Evolutionary conservation across 2,888 invertebrate genomes (phyloP), one percentile per base, ranked within the genome.

Genomic region (Ochropacha duplaris): DNA sequence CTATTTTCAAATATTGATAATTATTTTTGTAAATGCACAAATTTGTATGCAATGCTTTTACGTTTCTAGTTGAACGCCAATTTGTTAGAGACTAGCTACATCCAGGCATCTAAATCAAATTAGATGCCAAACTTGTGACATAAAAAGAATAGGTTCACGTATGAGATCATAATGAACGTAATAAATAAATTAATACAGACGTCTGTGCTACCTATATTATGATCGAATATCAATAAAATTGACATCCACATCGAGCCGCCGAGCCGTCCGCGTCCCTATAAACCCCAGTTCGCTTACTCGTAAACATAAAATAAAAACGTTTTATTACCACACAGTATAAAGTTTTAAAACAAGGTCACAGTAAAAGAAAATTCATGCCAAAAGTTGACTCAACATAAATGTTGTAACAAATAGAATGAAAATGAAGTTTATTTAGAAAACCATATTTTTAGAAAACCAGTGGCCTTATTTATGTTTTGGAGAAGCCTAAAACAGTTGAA

Each of bases 251-350:
- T 71, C 70, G 74, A 62, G 69, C 65, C 69, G n/a, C n/a, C n/a
- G n/a, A n/a, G n/a, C n/a, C n/a, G n/a, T n/a, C n/a, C n/a, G n/a
- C n/a, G 70, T 66, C 67, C 62, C 73, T 66, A 81, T 78, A 81
- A 81, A 81, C 61, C 71, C 68, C 71, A 76, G 77, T 81, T 82
- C 78, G 77, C 78, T 78, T 79, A 79, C 78, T 74, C 81, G 77
- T 83, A 81, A 84, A 83, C 80, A 78, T 83, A 79, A 84, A 84
- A 83, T 83, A 81, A 83, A 81, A 85, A 77, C 77, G 76, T 83
- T 86, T 83, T 84, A 84, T 78, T 76, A 76, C 78, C 77, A 70
- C 74, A 82, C 68, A 81, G 72, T 76, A 78, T 78, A 76, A 83
- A 84, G 71, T 82, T 83, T 76, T 78, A 68, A 78, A 83, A 82